A percentile compares a stretch with the other conserved stretches of the same genome.
Evolutionary conservation across 2,888 invertebrate genomes (phyloP).

Genomic region (Polyommatus iphigenia): DNA sequence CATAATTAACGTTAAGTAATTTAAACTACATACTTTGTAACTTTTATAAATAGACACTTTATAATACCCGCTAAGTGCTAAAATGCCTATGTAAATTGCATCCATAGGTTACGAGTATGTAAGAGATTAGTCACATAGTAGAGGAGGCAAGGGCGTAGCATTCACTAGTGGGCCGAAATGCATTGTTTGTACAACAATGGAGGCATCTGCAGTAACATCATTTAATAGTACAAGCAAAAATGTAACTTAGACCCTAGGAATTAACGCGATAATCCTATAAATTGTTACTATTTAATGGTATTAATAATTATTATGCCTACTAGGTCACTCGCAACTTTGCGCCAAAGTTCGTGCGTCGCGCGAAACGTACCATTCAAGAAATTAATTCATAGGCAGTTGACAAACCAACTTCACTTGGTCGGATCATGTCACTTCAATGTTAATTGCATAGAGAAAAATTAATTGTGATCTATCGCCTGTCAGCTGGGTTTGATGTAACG

Average conservation of each 20-base stretch:
- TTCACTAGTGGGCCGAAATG: constrained; percentile 59
- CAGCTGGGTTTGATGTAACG: too few species aligned
- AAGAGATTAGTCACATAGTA: constrained; percentile 43
- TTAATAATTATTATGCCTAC: not conserved
- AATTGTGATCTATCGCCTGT: too few species aligned
- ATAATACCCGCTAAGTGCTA: not conserved
- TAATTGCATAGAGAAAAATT: too few species aligned
- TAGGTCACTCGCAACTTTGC: too few species aligned
- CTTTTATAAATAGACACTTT: too few species aligned
- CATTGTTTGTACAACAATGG: constrained; percentile 73
- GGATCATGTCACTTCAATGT: too few species aligned
- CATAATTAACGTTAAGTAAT: too few species aligned
- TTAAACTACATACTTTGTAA: too few species aligned
- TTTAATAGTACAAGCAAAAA: not conserved
- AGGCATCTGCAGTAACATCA: constrained; percentile 59
- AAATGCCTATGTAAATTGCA: not conserved
- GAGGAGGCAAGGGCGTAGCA: constrained; percentile 54
- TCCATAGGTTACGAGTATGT: constrained; percentile 30
- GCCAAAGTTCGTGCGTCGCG: too few species aligned
- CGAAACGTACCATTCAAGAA: too few species aligned
- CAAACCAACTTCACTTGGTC: too few species aligned
- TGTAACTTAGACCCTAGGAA: not conserved
- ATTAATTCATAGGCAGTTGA: too few species aligned
- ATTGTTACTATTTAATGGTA: not conserved
- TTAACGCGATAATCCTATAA: not conserved